phyloP scores from a whole-genome alignment of 2,888 invertebrate genomes.

The Spilosoma lubricipeda region DNA sequence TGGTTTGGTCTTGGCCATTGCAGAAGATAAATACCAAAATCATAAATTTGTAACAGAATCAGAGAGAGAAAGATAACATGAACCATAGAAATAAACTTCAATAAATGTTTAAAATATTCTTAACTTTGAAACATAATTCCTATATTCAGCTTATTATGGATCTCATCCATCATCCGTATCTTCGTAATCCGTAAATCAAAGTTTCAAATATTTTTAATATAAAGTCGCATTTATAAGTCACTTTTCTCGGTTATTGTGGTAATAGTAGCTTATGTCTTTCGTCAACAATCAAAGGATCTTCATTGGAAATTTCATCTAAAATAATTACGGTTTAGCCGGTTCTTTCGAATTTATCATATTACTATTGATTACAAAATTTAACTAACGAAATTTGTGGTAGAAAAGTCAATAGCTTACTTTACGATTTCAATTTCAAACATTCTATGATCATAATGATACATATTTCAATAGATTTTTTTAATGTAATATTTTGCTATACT shows the following conservation, averaged over 20 bases:
- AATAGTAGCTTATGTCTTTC: no score
- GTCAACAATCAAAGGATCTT: no score
- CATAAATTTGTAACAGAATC: not conserved
- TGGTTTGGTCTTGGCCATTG: no score
- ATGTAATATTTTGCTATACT: not conserved
- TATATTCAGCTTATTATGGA: not conserved
- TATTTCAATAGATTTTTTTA: not conserved
- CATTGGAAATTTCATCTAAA: no score
- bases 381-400: not conserved
- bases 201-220: not conserved
- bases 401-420: not conserved
- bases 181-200: no score
- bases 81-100: not conserved
- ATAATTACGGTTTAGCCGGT: no score
- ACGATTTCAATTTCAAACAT: not conserved
- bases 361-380: no score
- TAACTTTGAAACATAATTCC: slow-evolving; percentile 4
- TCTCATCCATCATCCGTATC: no score
- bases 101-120: not conserved
- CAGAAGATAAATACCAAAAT: no score
- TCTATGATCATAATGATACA: not conserved
- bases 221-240: no score
- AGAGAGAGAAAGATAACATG: not conserved
- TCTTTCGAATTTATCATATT: no score
- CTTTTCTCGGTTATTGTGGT: no score